Evolutionary conservation across 2,888 invertebrate genomes (phyloP).

Genomic region (Apodemia duryi): DNA sequence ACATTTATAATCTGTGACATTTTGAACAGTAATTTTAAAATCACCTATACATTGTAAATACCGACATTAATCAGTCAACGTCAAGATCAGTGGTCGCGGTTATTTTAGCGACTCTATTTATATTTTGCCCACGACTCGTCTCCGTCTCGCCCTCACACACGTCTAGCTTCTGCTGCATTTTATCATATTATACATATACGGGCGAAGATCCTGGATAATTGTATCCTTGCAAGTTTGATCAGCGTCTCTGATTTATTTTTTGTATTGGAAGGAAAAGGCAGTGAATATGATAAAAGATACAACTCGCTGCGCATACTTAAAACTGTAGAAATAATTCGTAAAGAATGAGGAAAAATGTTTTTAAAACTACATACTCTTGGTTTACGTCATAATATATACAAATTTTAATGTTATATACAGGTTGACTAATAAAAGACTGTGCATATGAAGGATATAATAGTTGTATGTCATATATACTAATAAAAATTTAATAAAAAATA

Average conservation of each 20-base stretch:
- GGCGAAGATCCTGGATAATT: not conserved
- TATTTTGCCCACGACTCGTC: conserved; percentile 14
- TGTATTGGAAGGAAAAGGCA: not conserved
- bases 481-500: no score
- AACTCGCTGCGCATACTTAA: not conserved
- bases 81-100: conserved; percentile 9
- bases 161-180: not conserved
- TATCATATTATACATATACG: not conserved
- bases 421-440: no score
- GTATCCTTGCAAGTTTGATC: not conserved
- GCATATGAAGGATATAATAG: no score
- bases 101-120: conserved; percentile 17
- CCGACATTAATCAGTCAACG: conserved; percentile 15
- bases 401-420: no score
- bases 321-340: not conserved
- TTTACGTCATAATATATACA: no score
- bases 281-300: not conserved
- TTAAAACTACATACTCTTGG: no score
- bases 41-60: conserved; percentile 3
- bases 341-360: not conserved
- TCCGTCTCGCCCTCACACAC: conserved; percentile 1
- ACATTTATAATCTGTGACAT: not conserved
- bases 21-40: not conserved
- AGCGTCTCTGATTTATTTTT: not conserved
- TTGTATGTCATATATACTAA: no score